Percentiles rank a stretch among this genome's conserved stretches.
phyloP scores from a whole-genome alignment of 1,140 invertebrate genomes.

The Drosophila rhopaloa region DNA sequence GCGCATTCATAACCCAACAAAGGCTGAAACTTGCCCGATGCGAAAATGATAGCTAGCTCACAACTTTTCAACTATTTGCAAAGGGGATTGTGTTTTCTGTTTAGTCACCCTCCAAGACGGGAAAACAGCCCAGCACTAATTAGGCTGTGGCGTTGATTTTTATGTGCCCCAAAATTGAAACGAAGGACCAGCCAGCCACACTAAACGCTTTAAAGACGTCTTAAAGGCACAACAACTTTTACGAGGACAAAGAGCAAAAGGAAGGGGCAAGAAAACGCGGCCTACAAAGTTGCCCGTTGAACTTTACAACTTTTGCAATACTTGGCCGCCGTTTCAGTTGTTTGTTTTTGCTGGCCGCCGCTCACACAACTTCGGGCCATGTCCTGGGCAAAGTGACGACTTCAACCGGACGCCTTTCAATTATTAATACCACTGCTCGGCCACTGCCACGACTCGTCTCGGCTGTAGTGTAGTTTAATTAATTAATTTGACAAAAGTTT shows the following conservation, averaged over 20 bases:
- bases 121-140: conserved; percentile 71
- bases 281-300: conserved; percentile 71
- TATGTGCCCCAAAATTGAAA: conserved; percentile 73
- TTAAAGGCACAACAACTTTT: conserved; percentile 59
- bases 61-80: conserved; percentile 78
- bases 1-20: conserved; percentile 65
- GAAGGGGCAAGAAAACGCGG: conserved; percentile 26
- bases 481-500: conserved; percentile 82
- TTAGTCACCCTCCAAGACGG: conserved; percentile 24
- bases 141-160: conserved; percentile 72
- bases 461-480: conserved; percentile 74
- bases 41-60: conserved; percentile 80
- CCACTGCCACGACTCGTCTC: conserved; percentile 7
- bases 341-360: conserved; percentile 56
- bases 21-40: conserved; percentile 52
- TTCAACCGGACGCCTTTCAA: conserved; percentile 75
- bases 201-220: conserved; percentile 69
- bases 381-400: conserved; percentile 57
- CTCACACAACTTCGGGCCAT: conserved; percentile 54
- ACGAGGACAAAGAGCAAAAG: conserved; percentile 3
- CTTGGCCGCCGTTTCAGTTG: conserved; percentile 48
- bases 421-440: conserved; percentile 67
- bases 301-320: conserved; percentile 74
- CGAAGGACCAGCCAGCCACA: conserved; percentile 34
- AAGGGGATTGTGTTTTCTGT: conserved; percentile 12